Base-by-base conservation (phyloP, 1,140 invertebrate species). In the Drosophila parvula region DNA sequence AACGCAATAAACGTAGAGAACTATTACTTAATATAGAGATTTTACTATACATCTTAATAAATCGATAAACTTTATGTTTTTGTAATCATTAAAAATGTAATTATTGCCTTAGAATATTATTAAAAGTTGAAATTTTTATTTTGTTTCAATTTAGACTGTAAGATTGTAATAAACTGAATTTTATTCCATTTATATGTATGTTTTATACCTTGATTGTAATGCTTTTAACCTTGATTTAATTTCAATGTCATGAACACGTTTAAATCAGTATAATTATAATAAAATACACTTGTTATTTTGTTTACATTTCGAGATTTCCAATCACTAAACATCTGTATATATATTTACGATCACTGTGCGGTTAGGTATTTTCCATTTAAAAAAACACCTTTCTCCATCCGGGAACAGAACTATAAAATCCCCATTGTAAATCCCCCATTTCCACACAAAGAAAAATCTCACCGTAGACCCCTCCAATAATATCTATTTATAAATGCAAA, bases 401-500 rank as follows among this genome's bases (percentile, higher is more conserved):
- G 34, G 36, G 12, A 27, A 32, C 12, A 12, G 8, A 50, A 50
- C 22, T 38, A 50, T n/a, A 27, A 51, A 16, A 30, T 30, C 47
- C 36, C 45, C 45, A 5, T 11, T 22, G 64, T 68, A 16, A 34
- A 43, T 70, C 6, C 41, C 63, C 48, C 62, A 1, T 3, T 5
- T 22, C 11, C 16, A 28, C 10, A 27, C 28, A 34, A 34, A 65
- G 44, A 36, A 48, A 53, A 48, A 58, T 78, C 69, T 16, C 48
- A 56, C 41, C 36, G 16, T 30, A 51, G 30, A 41, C 43, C 32
- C 36, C 28, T 40, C 30, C 14, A 59, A 59, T 64, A 51, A 43
- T 79, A 47, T 80, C 55, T 83, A 83, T 84, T 83, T 84, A 68
- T 73, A 73, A 63, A 60, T 32, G 40, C 41, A 32, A 71, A 65